Percentiles rank a stretch among this genome's conserved stretches.
Evolutionary conservation across 2,113 vertebrate genomes (phyloP).

Genomic region (Corvus hawaiiensis): DNA sequence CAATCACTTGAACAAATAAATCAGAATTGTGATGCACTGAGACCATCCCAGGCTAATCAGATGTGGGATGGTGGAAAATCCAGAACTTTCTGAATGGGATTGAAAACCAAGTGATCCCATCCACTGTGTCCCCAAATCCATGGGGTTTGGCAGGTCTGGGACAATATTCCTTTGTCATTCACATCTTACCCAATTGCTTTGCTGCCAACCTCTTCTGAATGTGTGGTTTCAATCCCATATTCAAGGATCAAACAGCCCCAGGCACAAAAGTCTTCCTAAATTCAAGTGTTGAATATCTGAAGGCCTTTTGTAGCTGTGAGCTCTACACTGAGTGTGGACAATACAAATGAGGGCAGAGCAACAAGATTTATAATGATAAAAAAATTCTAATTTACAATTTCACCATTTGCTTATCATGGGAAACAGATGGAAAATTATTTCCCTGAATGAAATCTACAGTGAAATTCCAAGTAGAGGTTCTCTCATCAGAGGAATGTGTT

Average conservation of each 20-base stretch:
- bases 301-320: background rate
- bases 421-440: background rate
- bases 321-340: background rate
- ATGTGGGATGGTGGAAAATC: background rate
- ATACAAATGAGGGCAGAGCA: background rate
- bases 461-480: background rate
- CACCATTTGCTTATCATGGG: background rate
- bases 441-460: background rate
- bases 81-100: background rate
- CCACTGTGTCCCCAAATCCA: rapidly evolving
- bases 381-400: background rate
- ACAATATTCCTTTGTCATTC: background rate
- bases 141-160: background rate
- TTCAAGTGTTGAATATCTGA: background rate
- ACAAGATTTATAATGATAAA: background rate
- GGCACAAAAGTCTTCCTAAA: background rate
- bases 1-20: background rate
- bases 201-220: background rate
- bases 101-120: background rate
- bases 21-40: background rate
- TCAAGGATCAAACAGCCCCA: background rate
- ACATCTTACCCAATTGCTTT: background rate
- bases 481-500: background rate
- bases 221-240: background rate
- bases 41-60: background rate